Conservation (phyloP, 2,797 vertebrate genomes). For the Catamblyrhynchus diadema region DNA sequence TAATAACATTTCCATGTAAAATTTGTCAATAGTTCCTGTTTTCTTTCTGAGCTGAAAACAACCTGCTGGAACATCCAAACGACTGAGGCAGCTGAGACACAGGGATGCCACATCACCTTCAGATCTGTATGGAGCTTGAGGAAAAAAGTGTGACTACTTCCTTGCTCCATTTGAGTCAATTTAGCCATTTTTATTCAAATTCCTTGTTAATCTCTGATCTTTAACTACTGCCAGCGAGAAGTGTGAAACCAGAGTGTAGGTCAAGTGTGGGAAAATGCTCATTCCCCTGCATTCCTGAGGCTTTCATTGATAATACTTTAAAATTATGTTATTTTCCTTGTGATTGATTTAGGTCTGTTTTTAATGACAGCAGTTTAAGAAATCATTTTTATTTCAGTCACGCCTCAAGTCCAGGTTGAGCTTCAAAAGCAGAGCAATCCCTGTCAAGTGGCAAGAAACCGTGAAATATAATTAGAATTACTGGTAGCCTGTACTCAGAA, state of each 20-base stretch:
- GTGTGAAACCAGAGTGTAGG: not conserved
- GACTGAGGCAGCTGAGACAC: not conserved
- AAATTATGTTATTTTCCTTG: not conserved
- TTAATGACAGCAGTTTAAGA: constrained; percentile 6
- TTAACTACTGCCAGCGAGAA: not conserved
- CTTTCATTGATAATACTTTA: not conserved
- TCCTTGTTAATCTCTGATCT: not conserved
- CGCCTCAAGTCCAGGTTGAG: not conserved
- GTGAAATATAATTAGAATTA: constrained; percentile 30
- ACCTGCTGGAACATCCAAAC: not conserved
- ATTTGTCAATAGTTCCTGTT: not conserved
- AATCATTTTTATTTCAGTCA: not conserved
- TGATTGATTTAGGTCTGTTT: not conserved
- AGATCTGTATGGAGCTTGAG: not conserved
- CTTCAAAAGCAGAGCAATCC: not conserved
- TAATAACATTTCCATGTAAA: not conserved
- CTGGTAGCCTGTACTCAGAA: not conserved
- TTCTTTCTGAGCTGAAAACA: not conserved
- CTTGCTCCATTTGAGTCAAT: not conserved
- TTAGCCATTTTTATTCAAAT: not conserved
- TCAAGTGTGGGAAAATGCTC: not conserved
- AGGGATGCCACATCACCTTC: fast-evolving
- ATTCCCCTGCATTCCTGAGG: not conserved
- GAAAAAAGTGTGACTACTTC: not conserved
- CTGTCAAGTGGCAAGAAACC: not conserved